Percentiles rank a stretch among this genome's conserved stretches.
phyloP scores from a whole-genome alignment of 1,140 invertebrate species.

The Lasioglossum albipes region DNA sequence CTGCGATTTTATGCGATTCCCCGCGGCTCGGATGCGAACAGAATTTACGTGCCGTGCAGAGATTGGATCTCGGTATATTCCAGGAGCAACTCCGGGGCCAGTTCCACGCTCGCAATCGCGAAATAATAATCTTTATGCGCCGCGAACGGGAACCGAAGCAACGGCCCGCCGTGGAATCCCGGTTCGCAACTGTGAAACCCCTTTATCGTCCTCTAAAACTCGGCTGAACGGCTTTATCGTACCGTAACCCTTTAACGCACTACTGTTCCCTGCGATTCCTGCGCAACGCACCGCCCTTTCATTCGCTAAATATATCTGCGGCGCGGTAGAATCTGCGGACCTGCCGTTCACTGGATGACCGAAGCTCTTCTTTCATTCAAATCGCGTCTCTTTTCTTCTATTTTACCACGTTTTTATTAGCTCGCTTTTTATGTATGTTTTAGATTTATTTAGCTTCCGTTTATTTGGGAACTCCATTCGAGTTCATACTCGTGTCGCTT shows the following conservation, averaged over 20 bases:
- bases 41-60: slow-evolving; percentile 57
- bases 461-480: too few species aligned
- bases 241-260: neutral
- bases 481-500: too few species aligned
- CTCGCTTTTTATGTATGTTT: too few species aligned
- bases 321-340: too few species aligned
- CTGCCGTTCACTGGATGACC: too few species aligned
- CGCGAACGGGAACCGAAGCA: slow-evolving; percentile 22
- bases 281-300: too few species aligned
- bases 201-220: slow-evolving; percentile 8
- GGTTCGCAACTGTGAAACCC: neutral
- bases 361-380: too few species aligned
- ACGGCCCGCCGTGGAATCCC: slow-evolving; percentile 19
- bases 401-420: too few species aligned
- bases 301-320: too few species aligned
- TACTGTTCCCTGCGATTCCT: too few species aligned
- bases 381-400: too few species aligned
- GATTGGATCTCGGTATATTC: slow-evolving; percentile 57
- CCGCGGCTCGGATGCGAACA: slow-evolving; percentile 6
- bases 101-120: slow-evolving; percentile 48
- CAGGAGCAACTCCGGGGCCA: slow-evolving; percentile 26
- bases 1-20: neutral
- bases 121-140: slow-evolving; percentile 47
- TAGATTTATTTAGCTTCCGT: too few species aligned
- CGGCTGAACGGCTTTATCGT: slow-evolving; percentile 13